Evolutionary conservation across 1,140 invertebrate genomes (phyloP), one percentile per base, ranked within the genome.

Genomic region (Paralvinella palmiformis): DNA sequence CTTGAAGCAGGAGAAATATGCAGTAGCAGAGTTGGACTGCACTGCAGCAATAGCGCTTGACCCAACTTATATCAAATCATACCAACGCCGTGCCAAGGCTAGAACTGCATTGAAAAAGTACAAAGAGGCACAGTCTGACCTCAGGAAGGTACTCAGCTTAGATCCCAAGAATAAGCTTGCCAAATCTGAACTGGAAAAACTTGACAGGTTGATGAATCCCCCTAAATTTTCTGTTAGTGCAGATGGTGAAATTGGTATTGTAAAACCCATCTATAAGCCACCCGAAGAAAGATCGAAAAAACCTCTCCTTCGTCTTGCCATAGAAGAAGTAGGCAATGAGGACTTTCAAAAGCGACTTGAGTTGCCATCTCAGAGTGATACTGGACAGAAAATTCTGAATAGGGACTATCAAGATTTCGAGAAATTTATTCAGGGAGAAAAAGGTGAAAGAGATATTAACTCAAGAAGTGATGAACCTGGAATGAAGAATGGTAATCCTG

Each of bases 1-100:
- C 69, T 81, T 96, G 13, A 94, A 94, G 77, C 85, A 88, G 70
- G 85, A 91, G 67, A 86, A 88, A 91, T 88, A 86, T 68, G 85
- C 85, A 69, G 85, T 86, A 68, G 88, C 89, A 13, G 89, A 91
- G 75, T 72, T 83, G 20, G 91, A 94, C 78, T 92, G 90, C 72
- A 86, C 85, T 1, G 75, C 83, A 36, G 88, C 90, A 0, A 73
- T 93, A 44, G 80, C 85, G 55, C 75, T 92, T 22, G 89, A 93
- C 73, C 79, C 85, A 0, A 85, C 81, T 0, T 93, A 92, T 75
- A 85, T 89, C 0, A 94, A 93, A 79, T 89, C 90, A 2, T 87
- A 88, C 72, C 86, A 89, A 67, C 82, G 91, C 52, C 79, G 91
- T 69, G 90, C 87, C 3, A 82, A 84, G 20, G 88, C 89, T 1